Base-by-base conservation (phyloP, 2,797 vertebrate genomes). In the Sebastes miniatus region DNA sequence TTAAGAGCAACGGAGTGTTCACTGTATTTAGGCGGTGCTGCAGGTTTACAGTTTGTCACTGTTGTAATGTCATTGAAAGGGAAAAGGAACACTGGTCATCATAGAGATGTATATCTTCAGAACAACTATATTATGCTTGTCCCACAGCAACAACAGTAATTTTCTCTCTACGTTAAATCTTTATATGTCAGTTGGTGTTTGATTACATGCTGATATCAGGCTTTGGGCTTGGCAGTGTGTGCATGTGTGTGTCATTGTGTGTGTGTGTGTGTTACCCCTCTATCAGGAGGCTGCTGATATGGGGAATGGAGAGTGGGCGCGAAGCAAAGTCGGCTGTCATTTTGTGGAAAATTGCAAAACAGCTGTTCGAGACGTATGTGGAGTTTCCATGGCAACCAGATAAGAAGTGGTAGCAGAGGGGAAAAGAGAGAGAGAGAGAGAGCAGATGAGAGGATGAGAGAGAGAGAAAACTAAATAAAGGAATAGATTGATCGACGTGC, bases 311-410 rank as follows among this genome's bases (percentile, higher is more conserved):
- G 65, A 72, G 76, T 81, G 52, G 62, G 76, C 10, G 47, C 5
- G 3, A 64, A 64, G 75, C 70, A 79, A 79, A 85, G 80, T 76
- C 24, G 70, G 62, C 74, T 90, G 86, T 89, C 87, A 89, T 90
- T 91, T 88, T 78, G 78, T 83, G 57, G 80, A 80, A 88, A 91
- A 94, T 77, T 77, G 88, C 75, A 89, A 93, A 94, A 93, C 93
- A 95, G 93, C 93, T 95, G 93, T 93, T 88, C 13, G 22, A 91
- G 79, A 92, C 78, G 75, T 93, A 93, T 93, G 86, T 91, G 91
- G 81, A 78, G 93, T 96, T 95, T 93, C 94, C 90, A 94, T 95
- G 87, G 92, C 85, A 94, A 96, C 93, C 80, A 81, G 84, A 83
- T 59, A 54, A 82, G 83, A 88, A 75, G 69, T 67, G 47, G 76